A percentile compares a stretch with the other conserved stretches of the same genome.
phyloP scores from a whole-genome alignment of 2,888 invertebrate genomes.

The Drosophila pegasa region DNA sequence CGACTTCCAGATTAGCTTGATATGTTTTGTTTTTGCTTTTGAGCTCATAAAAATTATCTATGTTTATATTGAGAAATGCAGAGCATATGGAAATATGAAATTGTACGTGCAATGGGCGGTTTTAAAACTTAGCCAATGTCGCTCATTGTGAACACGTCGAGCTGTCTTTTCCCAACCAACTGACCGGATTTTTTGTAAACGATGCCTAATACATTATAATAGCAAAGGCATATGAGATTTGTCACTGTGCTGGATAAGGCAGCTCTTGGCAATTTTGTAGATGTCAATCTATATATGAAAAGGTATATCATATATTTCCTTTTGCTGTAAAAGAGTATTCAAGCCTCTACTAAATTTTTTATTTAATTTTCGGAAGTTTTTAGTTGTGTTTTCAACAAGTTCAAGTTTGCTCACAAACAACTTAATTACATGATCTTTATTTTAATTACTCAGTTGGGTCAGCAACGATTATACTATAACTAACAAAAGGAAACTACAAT shows the following conservation, averaged over 20 bases:
- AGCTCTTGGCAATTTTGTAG: no score
- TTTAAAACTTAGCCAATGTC: constrained; percentile 9
- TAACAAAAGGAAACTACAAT: not conserved
- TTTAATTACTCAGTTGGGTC: constrained; percentile 23
- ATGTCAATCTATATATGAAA: no score
- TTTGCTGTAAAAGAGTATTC: not conserved
- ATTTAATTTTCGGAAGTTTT: not conserved
- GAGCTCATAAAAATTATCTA: constrained; percentile 2
- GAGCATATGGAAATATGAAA: constrained; percentile 16
- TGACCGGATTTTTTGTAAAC: constrained; percentile 12
- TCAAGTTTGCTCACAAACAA: constrained; percentile 25
- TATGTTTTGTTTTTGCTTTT: not conserved
- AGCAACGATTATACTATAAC: not conserved
- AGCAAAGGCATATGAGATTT: not conserved
- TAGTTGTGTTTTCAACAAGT: constrained; percentile 15
- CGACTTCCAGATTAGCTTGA: not conserved
- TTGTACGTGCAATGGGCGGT: constrained; percentile 11
- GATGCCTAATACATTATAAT: constrained; percentile 1
- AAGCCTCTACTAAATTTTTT: not conserved
- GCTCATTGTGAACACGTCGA: constrained; percentile 16
- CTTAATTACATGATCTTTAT: constrained; percentile 25
- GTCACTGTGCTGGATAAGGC: no score
- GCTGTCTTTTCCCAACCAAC: constrained; percentile 6
- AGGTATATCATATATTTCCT: not conserved
- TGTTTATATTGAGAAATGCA: constrained; percentile 13